Percentiles rank a stretch among this genome's conserved stretches.
These are phyloP conservation scores for Drosophila quinaria DNA, from an alignment of 2,888 invertebrate genomes.

Conservation along the genomic window DNA sequence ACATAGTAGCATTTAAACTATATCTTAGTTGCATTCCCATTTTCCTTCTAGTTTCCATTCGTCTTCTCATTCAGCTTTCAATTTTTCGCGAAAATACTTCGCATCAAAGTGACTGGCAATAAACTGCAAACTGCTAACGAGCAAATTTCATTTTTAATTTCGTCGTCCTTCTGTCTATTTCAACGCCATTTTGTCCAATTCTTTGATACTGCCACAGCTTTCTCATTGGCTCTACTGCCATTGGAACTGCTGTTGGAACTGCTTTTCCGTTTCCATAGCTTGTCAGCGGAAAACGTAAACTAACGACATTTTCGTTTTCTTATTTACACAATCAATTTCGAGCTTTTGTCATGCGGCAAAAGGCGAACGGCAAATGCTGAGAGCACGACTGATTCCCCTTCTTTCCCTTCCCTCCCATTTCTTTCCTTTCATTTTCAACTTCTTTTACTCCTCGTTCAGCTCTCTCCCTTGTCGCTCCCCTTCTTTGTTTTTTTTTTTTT, in stretches of 20 bases:
- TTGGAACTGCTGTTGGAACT: neutral
- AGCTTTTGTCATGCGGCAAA: slow-evolving; percentile 72
- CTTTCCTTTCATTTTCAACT: neutral
- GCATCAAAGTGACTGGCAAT: slow-evolving; percentile 72
- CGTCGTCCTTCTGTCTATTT: slow-evolving; percentile 49
- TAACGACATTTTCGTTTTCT: slow-evolving; percentile 80
- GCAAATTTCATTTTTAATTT: slow-evolving; percentile 81
- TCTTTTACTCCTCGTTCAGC: neutral
- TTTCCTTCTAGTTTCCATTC: slow-evolving; percentile 23
- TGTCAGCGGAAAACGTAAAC: slow-evolving; percentile 80
- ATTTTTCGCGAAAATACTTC: slow-evolving; percentile 57
- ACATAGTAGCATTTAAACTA: slow-evolving; percentile 25
- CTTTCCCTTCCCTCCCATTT: neutral
- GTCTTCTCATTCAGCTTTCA: slow-evolving; percentile 36
- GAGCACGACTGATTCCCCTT: slow-evolving; percentile 27
- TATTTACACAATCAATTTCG: slow-evolving; percentile 81
- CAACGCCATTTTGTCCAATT: slow-evolving; percentile 50
- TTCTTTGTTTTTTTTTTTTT: slow-evolving; percentile 12
- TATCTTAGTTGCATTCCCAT: slow-evolving; percentile 24
- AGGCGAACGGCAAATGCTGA: slow-evolving; percentile 53
- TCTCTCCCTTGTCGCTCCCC: neutral
- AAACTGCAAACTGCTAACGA: slow-evolving; percentile 74
- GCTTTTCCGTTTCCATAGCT: slow-evolving; percentile 44
- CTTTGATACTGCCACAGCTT: neutral
- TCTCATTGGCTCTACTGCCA: slow-evolving; percentile 5